A percentile compares a stretch with the other conserved stretches of the same genome.
phyloP scores from a whole-genome alignment of 2,888 invertebrate genomes.

The Protophormia terraenovae region DNA sequence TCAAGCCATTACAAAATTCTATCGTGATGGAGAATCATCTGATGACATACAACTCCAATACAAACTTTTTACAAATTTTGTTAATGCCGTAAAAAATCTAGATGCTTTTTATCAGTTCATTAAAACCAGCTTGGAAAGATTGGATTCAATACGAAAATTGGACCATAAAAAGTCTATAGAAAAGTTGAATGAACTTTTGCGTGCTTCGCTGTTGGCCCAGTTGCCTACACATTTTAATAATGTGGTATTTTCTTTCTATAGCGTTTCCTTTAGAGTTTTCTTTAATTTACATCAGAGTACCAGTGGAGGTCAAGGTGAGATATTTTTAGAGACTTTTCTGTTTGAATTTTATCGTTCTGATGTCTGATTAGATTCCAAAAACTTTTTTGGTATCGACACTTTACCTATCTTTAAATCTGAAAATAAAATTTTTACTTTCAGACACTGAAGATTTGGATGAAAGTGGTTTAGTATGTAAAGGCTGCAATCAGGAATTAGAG shows the following conservation, averaged over 20 bases:
- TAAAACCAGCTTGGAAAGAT: constrained; percentile 70
- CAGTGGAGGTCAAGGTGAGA: constrained; percentile 71
- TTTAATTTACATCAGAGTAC: constrained; percentile 79
- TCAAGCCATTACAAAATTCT: constrained; percentile 37
- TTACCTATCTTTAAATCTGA: not conserved
- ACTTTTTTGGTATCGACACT: no score
- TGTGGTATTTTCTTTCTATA: constrained; percentile 89
- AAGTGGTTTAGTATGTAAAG: constrained; percentile 83
- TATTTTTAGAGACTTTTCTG: no score
- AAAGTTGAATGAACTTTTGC: constrained; percentile 69
- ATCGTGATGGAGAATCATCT: constrained; percentile 36
- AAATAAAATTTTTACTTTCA: constrained; percentile 18
- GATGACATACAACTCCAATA: constrained; percentile 67
- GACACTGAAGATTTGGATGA: constrained; percentile 82
- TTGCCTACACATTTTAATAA: constrained; percentile 87
- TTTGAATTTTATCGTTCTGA: no score
- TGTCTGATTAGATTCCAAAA: no score
- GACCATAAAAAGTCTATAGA: constrained; percentile 66
- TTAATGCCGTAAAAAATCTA: constrained; percentile 76
- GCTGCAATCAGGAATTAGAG: constrained; percentile 86
- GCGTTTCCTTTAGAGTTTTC: constrained; percentile 89
- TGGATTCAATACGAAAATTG: constrained; percentile 70
- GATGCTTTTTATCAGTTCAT: constrained; percentile 74
- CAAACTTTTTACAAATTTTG: constrained; percentile 75
- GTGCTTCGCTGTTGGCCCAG: constrained; percentile 84